These are phyloP conservation scores for Spizaetus ornatus DNA, from an alignment of 2,113 vertebrate genomes.

Conservation along the genomic window DNA sequence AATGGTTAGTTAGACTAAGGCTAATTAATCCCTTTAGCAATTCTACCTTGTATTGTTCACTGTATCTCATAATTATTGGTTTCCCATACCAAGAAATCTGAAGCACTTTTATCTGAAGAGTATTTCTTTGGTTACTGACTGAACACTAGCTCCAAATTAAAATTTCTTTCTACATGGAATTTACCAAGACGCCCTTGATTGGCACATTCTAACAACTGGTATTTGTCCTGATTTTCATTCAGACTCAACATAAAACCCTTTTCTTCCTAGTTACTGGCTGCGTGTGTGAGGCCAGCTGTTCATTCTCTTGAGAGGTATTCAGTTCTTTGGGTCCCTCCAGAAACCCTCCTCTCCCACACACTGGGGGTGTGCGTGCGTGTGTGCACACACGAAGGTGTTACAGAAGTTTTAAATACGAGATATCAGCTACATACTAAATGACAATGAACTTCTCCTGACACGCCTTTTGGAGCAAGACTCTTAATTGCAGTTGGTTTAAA, in stretches of 20 bases:
- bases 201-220: conserved; percentile 12
- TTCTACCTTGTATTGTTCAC: conserved; percentile 54
- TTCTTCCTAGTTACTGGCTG: neutral
- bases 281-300: neutral
- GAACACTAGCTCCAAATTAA: neutral
- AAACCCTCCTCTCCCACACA: neutral
- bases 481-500: neutral
- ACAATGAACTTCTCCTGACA: neutral
- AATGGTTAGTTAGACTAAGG: conserved; percentile 32
- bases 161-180: neutral
- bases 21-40: conserved; percentile 64
- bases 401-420: neutral
- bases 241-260: neutral
- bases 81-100: neutral
- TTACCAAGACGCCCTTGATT: conserved; percentile 10
- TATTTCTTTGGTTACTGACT: conserved; percentile 3
- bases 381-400: neutral
- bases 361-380: fast-evolving
- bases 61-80: conserved; percentile 50
- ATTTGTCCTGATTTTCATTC: conserved; percentile 25
- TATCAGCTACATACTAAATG: neutral
- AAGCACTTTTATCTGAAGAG: conserved; percentile 2
- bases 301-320: neutral
- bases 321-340: neutral
- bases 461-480: neutral